A percentile compares a stretch with the other conserved stretches of the same genome.
These are phyloP conservation scores for Scomber japonicus DNA, from an alignment of 2,113 vertebrate genomes.

Conservation along the genomic window DNA sequence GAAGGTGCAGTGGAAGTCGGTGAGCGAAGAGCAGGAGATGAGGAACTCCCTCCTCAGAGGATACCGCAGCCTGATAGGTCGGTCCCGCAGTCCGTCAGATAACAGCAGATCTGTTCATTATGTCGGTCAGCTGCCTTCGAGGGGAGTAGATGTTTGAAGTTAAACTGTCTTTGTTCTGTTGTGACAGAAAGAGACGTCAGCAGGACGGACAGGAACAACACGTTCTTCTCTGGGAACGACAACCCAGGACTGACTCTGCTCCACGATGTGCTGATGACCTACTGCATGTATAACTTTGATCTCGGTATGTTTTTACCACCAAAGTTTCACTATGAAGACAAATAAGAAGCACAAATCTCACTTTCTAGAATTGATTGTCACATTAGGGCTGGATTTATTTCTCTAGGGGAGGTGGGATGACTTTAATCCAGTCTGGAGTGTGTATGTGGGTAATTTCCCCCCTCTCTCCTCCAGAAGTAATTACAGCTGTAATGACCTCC, in stretches of 20 bases:
- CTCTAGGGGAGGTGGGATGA: too few species aligned
- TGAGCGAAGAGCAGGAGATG: constrained; percentile 92
- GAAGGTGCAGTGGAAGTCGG: constrained; percentile 96
- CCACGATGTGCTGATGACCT: constrained; percentile 92
- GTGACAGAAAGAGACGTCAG: constrained; percentile 90
- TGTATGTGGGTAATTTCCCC: too few species aligned
- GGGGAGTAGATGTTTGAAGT: neutral
- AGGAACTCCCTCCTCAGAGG: constrained; percentile 92
- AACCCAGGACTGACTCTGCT: constrained; percentile 91
- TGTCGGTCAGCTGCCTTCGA: neutral
- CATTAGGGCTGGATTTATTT: too few species aligned
- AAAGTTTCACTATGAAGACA: too few species aligned
- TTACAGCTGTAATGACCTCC: too few species aligned
- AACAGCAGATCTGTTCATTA: neutral
- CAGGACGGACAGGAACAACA: constrained; percentile 91
- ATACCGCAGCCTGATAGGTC: constrained; percentile 91
- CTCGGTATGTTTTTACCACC: constrained; percentile 81
- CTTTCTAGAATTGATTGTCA: too few species aligned
- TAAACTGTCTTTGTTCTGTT: constrained; percentile 50
- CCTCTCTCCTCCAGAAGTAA: too few species aligned
- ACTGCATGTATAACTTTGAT: constrained; percentile 97
- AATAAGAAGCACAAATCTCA: too few species aligned
- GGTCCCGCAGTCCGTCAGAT: constrained; percentile 44
- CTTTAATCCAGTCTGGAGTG: too few species aligned
- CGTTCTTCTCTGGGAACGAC: constrained; percentile 91